Base-by-base conservation (phyloP, 2,797 vertebrate species). In the Knipowitschia caucasica region DNA sequence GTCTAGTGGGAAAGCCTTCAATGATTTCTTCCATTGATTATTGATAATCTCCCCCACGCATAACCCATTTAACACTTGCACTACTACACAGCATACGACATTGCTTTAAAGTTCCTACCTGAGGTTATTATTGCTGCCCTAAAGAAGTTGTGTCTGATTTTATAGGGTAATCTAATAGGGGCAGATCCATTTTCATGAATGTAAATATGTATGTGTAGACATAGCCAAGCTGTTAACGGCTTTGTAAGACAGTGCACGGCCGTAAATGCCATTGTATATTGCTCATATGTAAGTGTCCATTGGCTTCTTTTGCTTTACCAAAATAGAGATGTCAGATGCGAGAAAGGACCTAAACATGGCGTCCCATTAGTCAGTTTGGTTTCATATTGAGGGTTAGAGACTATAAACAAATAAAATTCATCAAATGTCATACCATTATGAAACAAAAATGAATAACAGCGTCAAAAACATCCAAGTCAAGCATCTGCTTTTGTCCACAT, bases 21-120 rank as follows among this genome's bases (percentile, higher is more conserved):
- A 71, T 64, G 75, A 83, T 79, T 77, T 73, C 46, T 46, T 59
- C 9, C 40, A 88, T 88, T 73, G 88, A 87, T 88, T 87, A 85
- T 83, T 88, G 79, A 83, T 84, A 82, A 84, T 85, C 70, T 58
- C 65, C 36, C 67, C 58, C 71, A 50, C 72, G 50, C 64, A 64
- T 64, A 40, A 59, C 52, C 43, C 12, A 30, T 56, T 64, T 54
- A 7, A 25, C 52, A 46, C 39, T 44, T 27, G 40, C 63, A 43
- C 40, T 44, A 24, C 18, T n/a, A 40, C 35, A 2, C 35, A 2
- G 14, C 27, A 59, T 42, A 56, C 50, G 56, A 45, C 34, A 20
- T 8, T 56, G 54, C 51, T 44, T 65, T 58, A 24, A 73, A 66
- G 71, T 62, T 62, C 40, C 57, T 50, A 46, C 38, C 61, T 42